A percentile compares a stretch with the other conserved stretches of the same genome.
These are phyloP conservation scores for Champsocephalus esox DNA, from an alignment of 2,797 vertebrate species.

Conservation along the genomic window DNA sequence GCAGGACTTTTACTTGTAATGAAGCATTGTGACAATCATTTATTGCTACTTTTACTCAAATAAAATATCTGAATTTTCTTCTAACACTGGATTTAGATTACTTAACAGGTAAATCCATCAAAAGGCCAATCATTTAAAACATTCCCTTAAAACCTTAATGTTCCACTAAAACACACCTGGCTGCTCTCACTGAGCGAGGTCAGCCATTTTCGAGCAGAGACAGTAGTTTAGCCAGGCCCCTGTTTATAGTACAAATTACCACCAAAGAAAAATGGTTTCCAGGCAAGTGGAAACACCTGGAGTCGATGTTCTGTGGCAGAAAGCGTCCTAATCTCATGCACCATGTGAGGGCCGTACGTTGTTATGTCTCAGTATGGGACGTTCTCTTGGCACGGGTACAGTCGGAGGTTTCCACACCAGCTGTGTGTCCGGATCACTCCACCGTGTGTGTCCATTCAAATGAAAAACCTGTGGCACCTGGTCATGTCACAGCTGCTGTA, in stretches of 20 bases:
- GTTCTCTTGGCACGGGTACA: constrained; percentile 77
- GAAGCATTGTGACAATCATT: too few relatives aligned
- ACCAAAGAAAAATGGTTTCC: constrained; percentile 50
- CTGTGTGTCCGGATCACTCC: constrained; percentile 49
- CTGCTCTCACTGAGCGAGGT: constrained; percentile 31
- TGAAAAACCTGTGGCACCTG: constrained; percentile 47
- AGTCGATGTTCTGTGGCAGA: constrained; percentile 25
- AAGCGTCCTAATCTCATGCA: constrained; percentile 39
- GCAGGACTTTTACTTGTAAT: too few relatives aligned
- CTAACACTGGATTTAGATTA: not conserved
- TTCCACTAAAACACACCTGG: constrained; percentile 44
- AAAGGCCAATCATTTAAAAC: not conserved
- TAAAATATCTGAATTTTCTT: too few relatives aligned
- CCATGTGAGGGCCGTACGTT: constrained; percentile 78
- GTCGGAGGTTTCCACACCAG: constrained; percentile 60
- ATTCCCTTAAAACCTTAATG: not conserved
- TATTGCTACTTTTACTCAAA: too few relatives aligned
- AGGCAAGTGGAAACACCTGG: constrained; percentile 61
- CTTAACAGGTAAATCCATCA: not conserved
- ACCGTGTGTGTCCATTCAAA: constrained; percentile 35
- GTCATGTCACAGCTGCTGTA: constrained; percentile 63
- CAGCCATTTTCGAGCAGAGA: constrained; percentile 35
- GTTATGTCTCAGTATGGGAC: constrained; percentile 51
- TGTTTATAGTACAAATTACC: constrained; percentile 57
- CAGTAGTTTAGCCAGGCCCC: constrained; percentile 18